Percentiles rank a stretch among this genome's conserved stretches.
These are phyloP conservation scores for Mizuhopecten yessoensis DNA, from an alignment of 1,140 invertebrate species.

Conservation along the genomic window DNA sequence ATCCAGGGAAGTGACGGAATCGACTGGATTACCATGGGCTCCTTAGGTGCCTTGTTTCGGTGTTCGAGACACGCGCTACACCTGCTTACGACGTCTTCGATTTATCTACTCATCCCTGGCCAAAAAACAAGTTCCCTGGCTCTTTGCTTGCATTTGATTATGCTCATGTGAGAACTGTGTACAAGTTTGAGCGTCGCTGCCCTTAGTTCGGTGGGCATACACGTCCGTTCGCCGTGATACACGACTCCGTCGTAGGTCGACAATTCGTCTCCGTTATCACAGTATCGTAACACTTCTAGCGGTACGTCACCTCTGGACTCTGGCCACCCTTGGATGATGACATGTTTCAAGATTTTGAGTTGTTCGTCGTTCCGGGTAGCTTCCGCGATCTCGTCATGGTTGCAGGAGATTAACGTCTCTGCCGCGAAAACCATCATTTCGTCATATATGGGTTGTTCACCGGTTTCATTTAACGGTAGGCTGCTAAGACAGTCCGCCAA, in stretches of 20 bases:
- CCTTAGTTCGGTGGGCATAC: slow-evolving; percentile 44
- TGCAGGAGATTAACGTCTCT: too few species aligned
- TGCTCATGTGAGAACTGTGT: slow-evolving; percentile 83
- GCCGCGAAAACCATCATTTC: slow-evolving; percentile 44
- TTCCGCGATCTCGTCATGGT: too few species aligned
- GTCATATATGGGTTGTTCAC: slow-evolving; percentile 3
- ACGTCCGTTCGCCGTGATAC: slow-evolving; percentile 61
- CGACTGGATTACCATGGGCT: too few species aligned
- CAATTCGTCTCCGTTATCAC: slow-evolving; percentile 72
- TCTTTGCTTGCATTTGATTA: too few species aligned
- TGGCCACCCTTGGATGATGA: slow-evolving; percentile 53
- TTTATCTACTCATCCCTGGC: slow-evolving; percentile 83
- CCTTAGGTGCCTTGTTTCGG: slow-evolving; percentile 57
- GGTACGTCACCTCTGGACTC: slow-evolving; percentile 40
- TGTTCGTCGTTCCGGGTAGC: too few species aligned
- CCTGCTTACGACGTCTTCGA: slow-evolving; percentile 81
- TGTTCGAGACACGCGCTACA: slow-evolving; percentile 81
- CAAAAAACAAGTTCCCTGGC: too few species aligned
- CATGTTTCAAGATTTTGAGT: too few species aligned
- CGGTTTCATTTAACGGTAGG: background rate
- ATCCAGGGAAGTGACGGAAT: too few species aligned
- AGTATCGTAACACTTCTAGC: slow-evolving; percentile 69
- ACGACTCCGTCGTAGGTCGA: slow-evolving; percentile 72
- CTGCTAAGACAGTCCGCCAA: slow-evolving; percentile 48
- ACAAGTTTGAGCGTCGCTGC: slow-evolving; percentile 80